Evolutionary conservation across 2,888 invertebrate species (phyloP), one percentile per base, ranked within the genome.

Genomic region (Apodemia mormo): DNA sequence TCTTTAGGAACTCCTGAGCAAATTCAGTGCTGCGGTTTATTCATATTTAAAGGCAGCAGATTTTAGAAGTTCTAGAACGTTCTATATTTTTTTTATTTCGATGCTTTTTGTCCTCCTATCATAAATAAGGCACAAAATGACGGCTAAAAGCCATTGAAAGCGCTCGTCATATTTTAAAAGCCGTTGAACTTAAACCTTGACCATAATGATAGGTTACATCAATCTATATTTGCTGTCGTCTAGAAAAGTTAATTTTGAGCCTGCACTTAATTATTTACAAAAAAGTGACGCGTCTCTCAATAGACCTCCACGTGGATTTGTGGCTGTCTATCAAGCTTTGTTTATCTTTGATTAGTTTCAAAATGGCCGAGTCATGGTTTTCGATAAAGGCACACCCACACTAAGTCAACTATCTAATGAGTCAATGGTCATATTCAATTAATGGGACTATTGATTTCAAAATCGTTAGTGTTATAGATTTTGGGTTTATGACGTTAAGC

Each of bases 271-370:
- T 72, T 72, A 72, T 70, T 72, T 73, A 30, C 33, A 61, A 61
- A 61, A 61, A 61, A 61, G 61, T 30, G 61, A 61, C 12, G 58
- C 30, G 61, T 61, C 29, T 29, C 40, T 49, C 49, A 49, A 61
- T 61, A 14, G 65, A 65, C 69, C 67, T 71, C 54, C 58, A 54
- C 67, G 69, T 49, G 52, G 54, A 29, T 52, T n/a, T 30, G 49
- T 52, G 49, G 77, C 78, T 77, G 81, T 79, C 80, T 84, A 82
- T 86, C 85, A 79, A 81, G 78, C 78, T 80, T 86, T 90, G 87
- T 90, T 89, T 88, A 85, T 86, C 82, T 87, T 87, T 87, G 85
- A 89, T 88, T 87, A 87, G 84, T 84, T 80, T 74, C 77, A 82
- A 87, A 85, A 82, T 82, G 88, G 87, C 88, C 49, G 86, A 88